These are phyloP conservation scores for Machaerirhynchus nigripectus DNA, from an alignment of 2,113 vertebrate genomes.

Conservation along the genomic window DNA sequence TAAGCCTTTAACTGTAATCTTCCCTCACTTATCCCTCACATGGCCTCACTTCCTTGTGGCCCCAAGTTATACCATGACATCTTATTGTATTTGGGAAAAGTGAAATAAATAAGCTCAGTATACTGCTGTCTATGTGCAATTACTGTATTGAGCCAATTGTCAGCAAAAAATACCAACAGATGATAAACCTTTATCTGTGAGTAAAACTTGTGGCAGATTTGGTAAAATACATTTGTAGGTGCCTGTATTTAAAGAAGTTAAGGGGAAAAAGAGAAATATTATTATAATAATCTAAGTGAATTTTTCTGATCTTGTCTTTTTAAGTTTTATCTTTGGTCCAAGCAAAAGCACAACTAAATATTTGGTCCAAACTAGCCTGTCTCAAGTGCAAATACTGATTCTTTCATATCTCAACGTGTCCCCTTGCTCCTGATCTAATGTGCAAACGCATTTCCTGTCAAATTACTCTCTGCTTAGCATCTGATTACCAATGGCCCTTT, in stretches of 20 bases:
- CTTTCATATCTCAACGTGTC: not conserved
- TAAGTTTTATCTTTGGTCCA: not conserved
- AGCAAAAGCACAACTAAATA: not conserved
- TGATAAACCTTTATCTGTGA: not conserved
- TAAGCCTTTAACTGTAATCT: not conserved
- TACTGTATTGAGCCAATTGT: not conserved
- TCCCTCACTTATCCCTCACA: not conserved
- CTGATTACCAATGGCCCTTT: not conserved
- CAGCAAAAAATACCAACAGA: not conserved
- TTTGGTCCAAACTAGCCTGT: not conserved
- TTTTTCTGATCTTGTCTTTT: not conserved
- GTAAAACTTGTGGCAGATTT: not conserved
- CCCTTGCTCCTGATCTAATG: not conserved
- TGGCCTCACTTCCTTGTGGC: not conserved
- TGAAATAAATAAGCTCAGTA: not conserved
- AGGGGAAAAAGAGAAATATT: not conserved
- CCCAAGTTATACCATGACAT: not conserved
- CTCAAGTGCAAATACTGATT: not conserved
- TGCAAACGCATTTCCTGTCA: not conserved
- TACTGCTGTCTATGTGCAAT: not conserved
- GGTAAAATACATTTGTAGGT: not conserved
- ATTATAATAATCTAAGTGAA: not conserved
- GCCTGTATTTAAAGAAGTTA: not conserved
- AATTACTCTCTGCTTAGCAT: not conserved
- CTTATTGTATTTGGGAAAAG: not conserved